Percentiles rank a stretch among this genome's conserved stretches.
These are phyloP conservation scores for Empidonax alnorum DNA, from an alignment of 2,113 vertebrate genomes.

Conservation along the genomic window DNA sequence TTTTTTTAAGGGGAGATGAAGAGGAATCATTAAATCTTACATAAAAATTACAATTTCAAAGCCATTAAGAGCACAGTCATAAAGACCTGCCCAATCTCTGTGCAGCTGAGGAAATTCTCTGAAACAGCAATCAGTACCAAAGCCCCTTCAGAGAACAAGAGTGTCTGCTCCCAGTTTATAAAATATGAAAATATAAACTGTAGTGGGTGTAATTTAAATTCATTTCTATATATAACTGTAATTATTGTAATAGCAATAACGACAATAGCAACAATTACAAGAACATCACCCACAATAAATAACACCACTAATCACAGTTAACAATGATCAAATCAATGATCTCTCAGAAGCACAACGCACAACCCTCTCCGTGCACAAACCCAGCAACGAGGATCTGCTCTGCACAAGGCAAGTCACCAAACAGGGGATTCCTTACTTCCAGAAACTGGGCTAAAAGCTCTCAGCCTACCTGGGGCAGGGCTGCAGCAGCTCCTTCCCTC, in stretches of 20 bases:
- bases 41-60: constrained; percentile 24
- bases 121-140: neutral
- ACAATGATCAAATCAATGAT: neutral
- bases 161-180: neutral
- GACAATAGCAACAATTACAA: neutral
- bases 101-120: neutral
- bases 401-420: neutral
- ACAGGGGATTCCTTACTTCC: neutral
- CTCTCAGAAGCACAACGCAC: fast-evolving
- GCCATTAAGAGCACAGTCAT: neutral
- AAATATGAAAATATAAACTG: neutral
- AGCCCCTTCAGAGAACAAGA: neutral
- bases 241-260: neutral
- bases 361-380: fast-evolving
- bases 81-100: neutral
- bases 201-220: neutral
- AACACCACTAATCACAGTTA: neutral
- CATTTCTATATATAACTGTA: neutral
- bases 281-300: neutral
- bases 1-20: neutral
- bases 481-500: constrained; percentile 78
- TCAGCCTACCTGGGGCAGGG: constrained; percentile 87
- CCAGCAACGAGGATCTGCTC: fast-evolving
- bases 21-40: neutral
- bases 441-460: fast-evolving